Base-by-base conservation (phyloP, 2,888 invertebrate species). In the Aelia acuminata region DNA sequence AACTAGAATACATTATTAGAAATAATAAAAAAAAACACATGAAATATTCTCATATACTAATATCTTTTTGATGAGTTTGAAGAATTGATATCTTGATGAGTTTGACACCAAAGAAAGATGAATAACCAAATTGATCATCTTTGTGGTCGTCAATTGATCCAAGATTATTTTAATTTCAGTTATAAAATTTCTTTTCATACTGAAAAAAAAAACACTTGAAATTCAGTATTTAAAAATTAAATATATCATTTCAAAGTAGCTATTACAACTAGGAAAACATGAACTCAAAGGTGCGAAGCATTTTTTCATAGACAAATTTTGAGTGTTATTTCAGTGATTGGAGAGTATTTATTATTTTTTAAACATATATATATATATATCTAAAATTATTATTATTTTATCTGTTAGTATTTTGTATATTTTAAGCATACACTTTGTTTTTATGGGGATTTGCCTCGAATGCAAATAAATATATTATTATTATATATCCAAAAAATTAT, bases 51-150 rank as follows among this genome's bases (percentile, higher is more conserved):
- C 0, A 50, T 50, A n/a, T n/a, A n/a, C n/a, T n/a, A n/a, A n/a
- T n/a, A n/a, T n/a, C n/a, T n/a, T n/a, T n/a, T n/a, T n/a, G n/a
- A n/a, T n/a, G n/a, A n/a, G n/a, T n/a, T n/a, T n/a, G n/a, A n/a
- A n/a, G n/a, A n/a, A n/a, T 18, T 50, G 7, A 57, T 57, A 3
- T 26, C 26, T 26, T 57, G 11, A 57, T 11, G 11, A 13, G 3
- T 31, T 63, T 63, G 63, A 63, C 63, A 18, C 15, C 63, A 63
- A 63, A 63, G 11, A 57, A 57, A 26, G 63, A 63, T 63, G 63
- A 63, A 63, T 63, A 63, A 31, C 31, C 18, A 31, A 63, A 63
- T 63, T 63, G 63, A 63, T 63, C 63, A 31, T 63, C 63, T 63
- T 63, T 63, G 31, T 31, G 31, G 63, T 35, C 31, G 31, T 63